A percentile compares a stretch with the other conserved stretches of the same genome.
These are phyloP conservation scores for Eristalis intricaria DNA, from an alignment of 2,888 invertebrate genomes.

Conservation along the genomic window DNA sequence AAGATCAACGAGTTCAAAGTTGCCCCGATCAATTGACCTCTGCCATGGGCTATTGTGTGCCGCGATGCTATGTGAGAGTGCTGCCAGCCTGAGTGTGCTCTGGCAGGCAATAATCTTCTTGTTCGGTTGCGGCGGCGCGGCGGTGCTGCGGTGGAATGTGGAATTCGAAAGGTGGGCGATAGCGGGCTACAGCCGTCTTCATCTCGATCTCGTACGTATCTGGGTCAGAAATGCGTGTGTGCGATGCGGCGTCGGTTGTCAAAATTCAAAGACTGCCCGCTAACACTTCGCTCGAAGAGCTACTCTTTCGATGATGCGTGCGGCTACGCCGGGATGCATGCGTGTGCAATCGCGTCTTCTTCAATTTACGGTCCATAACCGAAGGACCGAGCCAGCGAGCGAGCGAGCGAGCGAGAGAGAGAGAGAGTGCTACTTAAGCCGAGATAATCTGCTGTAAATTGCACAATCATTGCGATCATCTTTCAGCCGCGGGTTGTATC, in stretches of 20 bases:
- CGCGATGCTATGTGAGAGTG: conserved; percentile 42
- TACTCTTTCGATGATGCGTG: conserved; percentile 25
- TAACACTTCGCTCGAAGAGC: conserved; percentile 1
- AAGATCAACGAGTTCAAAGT: conserved; percentile 82
- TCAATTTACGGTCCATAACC: conserved; percentile 39
- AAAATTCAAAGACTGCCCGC: conserved; percentile 12
- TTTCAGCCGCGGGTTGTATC: conserved; percentile 70
- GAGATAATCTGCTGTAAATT: conserved; percentile 70
- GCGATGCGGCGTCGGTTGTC: neutral
- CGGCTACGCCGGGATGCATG: conserved; percentile 31
- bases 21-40: conserved; percentile 81
- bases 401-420: conserved; percentile 31
- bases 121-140: neutral
- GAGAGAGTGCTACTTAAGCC: conserved; percentile 67
- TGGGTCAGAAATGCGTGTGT: conserved; percentile 48
- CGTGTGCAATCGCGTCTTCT: conserved; percentile 55
- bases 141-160: conserved; percentile 29
- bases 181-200: conserved; percentile 20
- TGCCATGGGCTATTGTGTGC: conserved; percentile 53
- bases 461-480: conserved; percentile 72
- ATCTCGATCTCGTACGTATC: conserved; percentile 1
- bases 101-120: conserved; percentile 12
- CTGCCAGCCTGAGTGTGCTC: neutral
- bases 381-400: conserved; percentile 5
- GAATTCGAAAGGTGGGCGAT: conserved; percentile 64